Evolutionary conservation across 1,140 invertebrate species (phyloP).

Genomic region (Choristoneura fumiferana): DNA sequence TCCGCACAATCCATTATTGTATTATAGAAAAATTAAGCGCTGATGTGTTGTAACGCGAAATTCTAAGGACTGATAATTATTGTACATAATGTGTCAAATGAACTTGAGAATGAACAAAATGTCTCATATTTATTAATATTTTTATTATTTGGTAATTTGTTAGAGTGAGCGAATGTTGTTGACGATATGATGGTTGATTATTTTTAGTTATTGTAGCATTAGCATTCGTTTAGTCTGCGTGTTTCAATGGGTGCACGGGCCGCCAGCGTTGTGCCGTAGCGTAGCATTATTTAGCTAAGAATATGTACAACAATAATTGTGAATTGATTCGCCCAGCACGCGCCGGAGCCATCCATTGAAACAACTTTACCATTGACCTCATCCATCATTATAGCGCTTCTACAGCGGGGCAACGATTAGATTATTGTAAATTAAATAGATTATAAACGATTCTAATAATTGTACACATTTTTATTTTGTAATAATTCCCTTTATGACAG

Average conservation of each 20-base stretch:
- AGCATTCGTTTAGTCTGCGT: slow-evolving; percentile 30
- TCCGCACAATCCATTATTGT: slow-evolving; percentile 36
- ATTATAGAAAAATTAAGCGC: slow-evolving; percentile 28
- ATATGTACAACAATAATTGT: not conserved
- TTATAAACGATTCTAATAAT: slow-evolving; percentile 23
- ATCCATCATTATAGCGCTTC: slow-evolving; percentile 13
- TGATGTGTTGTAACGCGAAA: slow-evolving; percentile 37
- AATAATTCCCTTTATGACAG: slow-evolving; percentile 60
- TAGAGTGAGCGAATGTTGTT: slow-evolving; percentile 60
- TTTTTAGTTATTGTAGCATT: slow-evolving; percentile 53
- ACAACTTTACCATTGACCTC: slow-evolving; percentile 27
- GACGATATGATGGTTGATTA: slow-evolving; percentile 57
- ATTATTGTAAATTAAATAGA: slow-evolving; percentile 13
- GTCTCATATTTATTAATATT: slow-evolving; percentile 72
- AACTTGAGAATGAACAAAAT: slow-evolving; percentile 64
- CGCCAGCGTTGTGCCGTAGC: slow-evolving; percentile 35
- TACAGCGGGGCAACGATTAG: slow-evolving; percentile 17
- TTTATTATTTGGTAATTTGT: slow-evolving; percentile 44
- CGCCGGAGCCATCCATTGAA: slow-evolving; percentile 41
- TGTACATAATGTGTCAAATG: slow-evolving; percentile 65
- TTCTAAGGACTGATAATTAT: slow-evolving; percentile 63
- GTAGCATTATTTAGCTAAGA: slow-evolving; percentile 16
- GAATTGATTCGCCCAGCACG: slow-evolving; percentile 34
- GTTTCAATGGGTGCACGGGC: slow-evolving; percentile 48
- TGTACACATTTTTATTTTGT: slow-evolving; percentile 59